Base-by-base conservation (phyloP, 2,888 invertebrate genomes). In the Macaria notata region DNA sequence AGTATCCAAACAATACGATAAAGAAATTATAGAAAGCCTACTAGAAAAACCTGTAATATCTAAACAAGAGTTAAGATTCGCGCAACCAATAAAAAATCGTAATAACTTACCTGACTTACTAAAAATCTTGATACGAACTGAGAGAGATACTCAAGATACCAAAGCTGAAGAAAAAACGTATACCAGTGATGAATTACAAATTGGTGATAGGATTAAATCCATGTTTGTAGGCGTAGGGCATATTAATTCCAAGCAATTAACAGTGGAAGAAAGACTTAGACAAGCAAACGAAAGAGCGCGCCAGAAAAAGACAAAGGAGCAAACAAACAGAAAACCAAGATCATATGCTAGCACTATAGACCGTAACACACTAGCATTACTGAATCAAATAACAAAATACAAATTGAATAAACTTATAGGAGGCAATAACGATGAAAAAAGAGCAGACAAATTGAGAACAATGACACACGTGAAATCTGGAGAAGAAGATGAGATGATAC, bases 401-500 rank as follows among this genome's bases (percentile, higher is more conserved):
- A 9, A 5, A 41, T 41, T 9, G 4, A 41, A 41, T 9, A 36
- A 41, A 38, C 8, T 2, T 7, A 38, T 7, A 48, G 4, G 29
- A 3, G 43, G 33, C 9, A 54, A 43, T 9, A 31, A 43, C 8
- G 31, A 46, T n/a, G 5, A n/a, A 6, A 4, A 30, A 36, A 30
- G 9, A 38, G 1, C 6, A 3, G 3, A 38, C 8, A 9, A 31
- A 8, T 6, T 44, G n/a, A 5, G 43, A 41, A 33, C 33, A 6
- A 1, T 36, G 7, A 36, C 41, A 9, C 33, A 39, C 4, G 3
- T 9, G 3, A 42, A 55, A 5, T 54, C 53, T 4, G 50, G 59
- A 0, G 55, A 62, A 29, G 59, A 46, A 0, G 46, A 61, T 0
- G 5, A 58, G 0, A 46, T 53, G 0, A 4, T 54, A 1, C 3